Evolutionary conservation across 1,140 invertebrate genomes (phyloP).

Genomic region (Atta colombica): DNA sequence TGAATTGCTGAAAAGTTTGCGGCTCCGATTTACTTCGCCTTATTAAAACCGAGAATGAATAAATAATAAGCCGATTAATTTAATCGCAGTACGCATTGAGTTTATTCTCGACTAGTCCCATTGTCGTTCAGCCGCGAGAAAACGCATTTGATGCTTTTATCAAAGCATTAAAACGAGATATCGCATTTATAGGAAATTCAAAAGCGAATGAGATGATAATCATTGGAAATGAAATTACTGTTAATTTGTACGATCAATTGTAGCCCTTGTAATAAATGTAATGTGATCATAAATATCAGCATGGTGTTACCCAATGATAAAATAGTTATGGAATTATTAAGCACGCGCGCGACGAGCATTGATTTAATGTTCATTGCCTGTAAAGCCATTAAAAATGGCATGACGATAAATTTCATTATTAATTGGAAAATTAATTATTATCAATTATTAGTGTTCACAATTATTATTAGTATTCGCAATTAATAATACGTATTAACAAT

Average conservation of each 20-base stretch:
- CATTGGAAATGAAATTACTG: constrained; percentile 17
- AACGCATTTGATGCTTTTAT: constrained; percentile 8
- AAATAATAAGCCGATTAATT: constrained; percentile 54
- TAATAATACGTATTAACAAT: constrained; percentile 35
- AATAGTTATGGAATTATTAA: constrained; percentile 22
- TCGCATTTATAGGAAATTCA: not conserved
- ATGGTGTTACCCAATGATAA: not conserved
- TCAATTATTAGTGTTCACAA: not conserved
- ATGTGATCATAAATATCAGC: constrained; percentile 14
- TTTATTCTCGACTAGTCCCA: constrained; percentile 18
- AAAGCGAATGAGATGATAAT: not conserved
- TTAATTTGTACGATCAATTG: constrained; percentile 18
- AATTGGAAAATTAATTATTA: constrained; percentile 33
- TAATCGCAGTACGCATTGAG: not conserved
- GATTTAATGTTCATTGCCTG: not conserved
- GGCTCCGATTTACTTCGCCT: not conserved
- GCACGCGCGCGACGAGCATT: not conserved
- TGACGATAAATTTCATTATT: not conserved
- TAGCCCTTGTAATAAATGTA: constrained; percentile 2
- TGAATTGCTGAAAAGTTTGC: not conserved
- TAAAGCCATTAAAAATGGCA: constrained; percentile 21
- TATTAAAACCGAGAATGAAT: constrained; percentile 18
- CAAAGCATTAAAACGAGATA: not conserved
- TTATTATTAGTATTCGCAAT: not conserved
- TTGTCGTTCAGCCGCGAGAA: not conserved